Evolutionary conservation across 1,140 invertebrate genomes (phyloP).

Genomic region (Orussus abietinus): DNA sequence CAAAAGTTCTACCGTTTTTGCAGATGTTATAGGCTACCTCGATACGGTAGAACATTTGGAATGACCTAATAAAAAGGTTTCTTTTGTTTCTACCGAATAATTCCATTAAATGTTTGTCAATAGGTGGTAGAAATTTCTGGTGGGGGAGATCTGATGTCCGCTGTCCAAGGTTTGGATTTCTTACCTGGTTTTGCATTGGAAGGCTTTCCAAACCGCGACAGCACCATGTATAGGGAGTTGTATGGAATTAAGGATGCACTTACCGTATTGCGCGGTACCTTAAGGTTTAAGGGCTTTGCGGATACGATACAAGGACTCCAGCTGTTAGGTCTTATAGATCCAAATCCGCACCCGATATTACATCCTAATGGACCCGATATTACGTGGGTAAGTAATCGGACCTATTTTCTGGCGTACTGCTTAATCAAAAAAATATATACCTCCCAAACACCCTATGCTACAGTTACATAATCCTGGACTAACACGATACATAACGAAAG

Average conservation of each 20-base stretch:
- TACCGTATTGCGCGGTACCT: conserved; percentile 87
- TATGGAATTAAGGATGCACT: conserved; percentile 84
- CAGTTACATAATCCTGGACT: no score
- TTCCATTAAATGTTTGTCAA: conserved; percentile 23
- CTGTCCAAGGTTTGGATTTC: conserved; percentile 76
- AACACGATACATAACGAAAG: not conserved
- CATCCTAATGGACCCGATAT: conserved; percentile 94
- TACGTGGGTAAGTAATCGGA: conserved; percentile 90
- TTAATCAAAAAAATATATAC: no score
- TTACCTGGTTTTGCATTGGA: conserved; percentile 95
- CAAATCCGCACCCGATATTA: conserved; percentile 78
- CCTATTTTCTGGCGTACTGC: no score
- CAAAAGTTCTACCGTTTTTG: conserved; percentile 6
- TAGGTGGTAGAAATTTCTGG: conserved; percentile 83
- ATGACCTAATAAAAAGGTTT: conserved; percentile 9
- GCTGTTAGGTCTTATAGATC: conserved; percentile 82
- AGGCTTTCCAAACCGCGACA: conserved; percentile 94
- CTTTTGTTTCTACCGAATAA: no score
- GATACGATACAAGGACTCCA: conserved; percentile 84
- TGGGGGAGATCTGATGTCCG: conserved; percentile 85
- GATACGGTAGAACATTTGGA: no score
- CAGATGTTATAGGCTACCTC: conserved; percentile 1
- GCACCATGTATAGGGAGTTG: conserved; percentile 79
- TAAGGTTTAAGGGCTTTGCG: conserved; percentile 87
- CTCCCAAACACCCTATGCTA: no score